Base-by-base conservation (phyloP, 2,113 vertebrate species). In the Engystomops pustulosus region DNA sequence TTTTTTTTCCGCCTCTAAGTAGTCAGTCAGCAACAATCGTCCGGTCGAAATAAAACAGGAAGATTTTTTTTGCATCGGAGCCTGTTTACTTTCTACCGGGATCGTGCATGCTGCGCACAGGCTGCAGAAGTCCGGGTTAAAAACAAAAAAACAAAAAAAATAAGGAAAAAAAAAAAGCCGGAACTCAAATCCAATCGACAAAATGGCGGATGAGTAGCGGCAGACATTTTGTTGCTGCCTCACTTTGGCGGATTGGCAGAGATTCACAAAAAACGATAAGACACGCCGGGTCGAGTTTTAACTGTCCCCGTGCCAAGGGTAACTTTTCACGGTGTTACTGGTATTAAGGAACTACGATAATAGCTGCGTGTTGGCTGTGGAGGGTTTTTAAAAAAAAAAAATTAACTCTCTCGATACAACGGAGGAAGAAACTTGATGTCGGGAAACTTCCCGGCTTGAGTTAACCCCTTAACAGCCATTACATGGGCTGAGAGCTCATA, bases 141-240 rank as follows among this genome's bases (percentile, higher is more conserved):
- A 92, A 92, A n/a, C n/a, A n/a, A n/a, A n/a, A n/a, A n/a, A n/a
- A n/a, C n/a, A n/a, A n/a, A 89, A 88, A 87, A 70, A 65, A 14
- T 18, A 10, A 18, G 3, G 1, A 2, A n/a, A 1, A 44, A 60
- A 75, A 45, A 74, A 74, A 75, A 75, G 44, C 58, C 38, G 17
- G n/a, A 74, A 62, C 27, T 25, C 30, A 83, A 47, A 15, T 62
- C 60, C 14, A n/a, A 51, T 53, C 90, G 86, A 94, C 92, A 95
- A 95, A 94, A 96, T 95, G 95, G 93, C 87, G 89, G 88, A 49
- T 77, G 87, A 86, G 90, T 86, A 2, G 86, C 88, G 92, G 91
- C 91, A 90, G 94, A 93, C 93, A 95, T 95, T 94, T 96, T 94
- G 91, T 91, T 76, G 65, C 77, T 55, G 72, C 72, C 41, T 84